Percentiles rank a stretch among this genome's conserved stretches.
phyloP scores from a whole-genome alignment of 2,888 invertebrate genomes.

The Nowickia ferox region DNA sequence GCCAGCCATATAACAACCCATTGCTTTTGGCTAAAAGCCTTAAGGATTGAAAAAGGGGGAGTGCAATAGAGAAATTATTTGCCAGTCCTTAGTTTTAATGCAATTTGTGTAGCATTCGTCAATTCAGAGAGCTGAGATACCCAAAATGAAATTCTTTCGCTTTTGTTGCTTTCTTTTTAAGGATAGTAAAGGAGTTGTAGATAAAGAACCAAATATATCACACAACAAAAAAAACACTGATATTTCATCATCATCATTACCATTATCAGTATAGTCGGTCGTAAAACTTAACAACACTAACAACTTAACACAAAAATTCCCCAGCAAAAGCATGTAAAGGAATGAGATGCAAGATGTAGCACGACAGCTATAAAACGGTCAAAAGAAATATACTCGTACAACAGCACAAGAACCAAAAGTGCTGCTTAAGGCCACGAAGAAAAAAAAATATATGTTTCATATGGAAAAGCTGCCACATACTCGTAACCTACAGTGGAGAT shows the following conservation, averaged over 20 bases:
- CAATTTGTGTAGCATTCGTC: slow-evolving; percentile 68
- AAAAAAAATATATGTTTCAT: slow-evolving; percentile 2
- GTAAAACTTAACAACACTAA: slow-evolving; percentile 60
- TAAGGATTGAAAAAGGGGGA: slow-evolving; percentile 47
- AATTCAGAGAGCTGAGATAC: slow-evolving; percentile 45
- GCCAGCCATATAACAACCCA: slow-evolving; percentile 56
- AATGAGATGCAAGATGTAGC: slow-evolving; percentile 52
- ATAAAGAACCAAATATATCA: slow-evolving; percentile 2
- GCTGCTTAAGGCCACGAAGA: slow-evolving; percentile 41
- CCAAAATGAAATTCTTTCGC: slow-evolving; percentile 56
- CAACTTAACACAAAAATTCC: slow-evolving; percentile 57
- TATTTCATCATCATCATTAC: slow-evolving; percentile 70
- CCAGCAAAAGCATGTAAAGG: background rate
- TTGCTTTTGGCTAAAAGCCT: slow-evolving; percentile 65
- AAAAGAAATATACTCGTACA: slow-evolving; percentile 39
- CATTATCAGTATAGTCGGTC: slow-evolving; percentile 54
- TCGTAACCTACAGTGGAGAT: slow-evolving; percentile 12
- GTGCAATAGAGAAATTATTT: slow-evolving; percentile 6
- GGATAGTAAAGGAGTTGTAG: slow-evolving; percentile 16
- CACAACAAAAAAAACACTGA: slow-evolving; percentile 22
- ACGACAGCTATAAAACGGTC: slow-evolving; percentile 42
- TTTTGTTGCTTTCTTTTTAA: slow-evolving; percentile 28
- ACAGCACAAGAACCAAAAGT: slow-evolving; percentile 24
- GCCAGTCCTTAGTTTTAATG: slow-evolving; percentile 62
- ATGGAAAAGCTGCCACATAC: background rate